These are phyloP conservation scores for Acrocephalus kingi DNA, from an alignment of 2,113 vertebrate genomes.

Conservation along the genomic window DNA sequence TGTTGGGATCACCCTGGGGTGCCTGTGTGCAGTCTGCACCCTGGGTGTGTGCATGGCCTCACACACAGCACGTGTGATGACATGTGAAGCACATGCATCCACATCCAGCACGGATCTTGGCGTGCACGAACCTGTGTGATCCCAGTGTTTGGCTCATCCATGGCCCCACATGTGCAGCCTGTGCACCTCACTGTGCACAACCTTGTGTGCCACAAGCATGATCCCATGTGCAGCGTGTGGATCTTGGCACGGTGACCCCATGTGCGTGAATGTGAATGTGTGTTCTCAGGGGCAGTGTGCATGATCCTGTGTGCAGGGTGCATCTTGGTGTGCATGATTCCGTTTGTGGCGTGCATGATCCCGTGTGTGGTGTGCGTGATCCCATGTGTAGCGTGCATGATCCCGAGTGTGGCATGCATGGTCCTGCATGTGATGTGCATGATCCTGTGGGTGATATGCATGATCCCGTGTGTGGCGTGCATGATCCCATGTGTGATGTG, in stretches of 20 bases:
- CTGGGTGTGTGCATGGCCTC: too few species aligned
- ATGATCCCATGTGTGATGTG: too few species aligned
- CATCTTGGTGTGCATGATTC: neutral
- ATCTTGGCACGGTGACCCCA: fast-evolving
- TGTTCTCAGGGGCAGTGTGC: fast-evolving
- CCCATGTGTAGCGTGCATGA: neutral
- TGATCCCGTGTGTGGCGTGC: too few species aligned
- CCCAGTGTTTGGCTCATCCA: neutral
- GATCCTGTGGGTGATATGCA: too few species aligned
- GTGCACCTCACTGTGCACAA: neutral
- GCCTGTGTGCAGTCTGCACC: neutral
- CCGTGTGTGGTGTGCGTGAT: neutral
- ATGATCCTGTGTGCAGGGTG: fast-evolving
- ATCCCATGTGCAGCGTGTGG: fast-evolving
- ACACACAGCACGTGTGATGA: neutral
- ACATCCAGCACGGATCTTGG: neutral
- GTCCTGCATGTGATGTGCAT: too few species aligned
- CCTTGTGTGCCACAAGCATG: neutral
- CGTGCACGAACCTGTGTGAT: neutral
- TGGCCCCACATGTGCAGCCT: neutral
- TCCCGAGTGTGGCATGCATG: neutral
- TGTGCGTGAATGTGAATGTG: fast-evolving
- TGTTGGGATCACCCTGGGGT: neutral
- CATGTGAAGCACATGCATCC: neutral
- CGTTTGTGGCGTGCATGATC: too few species aligned